Evolutionary conservation across 1,140 invertebrate species (phyloP).

Genomic region (Cydia splendana): DNA sequence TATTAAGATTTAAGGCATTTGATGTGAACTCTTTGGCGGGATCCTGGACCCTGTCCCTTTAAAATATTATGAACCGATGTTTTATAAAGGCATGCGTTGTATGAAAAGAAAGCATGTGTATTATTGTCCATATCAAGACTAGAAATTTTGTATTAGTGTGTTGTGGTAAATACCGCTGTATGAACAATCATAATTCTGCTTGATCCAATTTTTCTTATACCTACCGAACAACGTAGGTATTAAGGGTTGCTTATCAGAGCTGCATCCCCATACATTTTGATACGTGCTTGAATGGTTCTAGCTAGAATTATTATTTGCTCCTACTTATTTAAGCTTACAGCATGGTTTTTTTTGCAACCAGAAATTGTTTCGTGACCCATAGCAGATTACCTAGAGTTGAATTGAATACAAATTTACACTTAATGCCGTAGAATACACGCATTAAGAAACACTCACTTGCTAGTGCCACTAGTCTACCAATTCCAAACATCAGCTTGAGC

Average conservation of each 20-base stretch:
- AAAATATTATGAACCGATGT: too few species aligned
- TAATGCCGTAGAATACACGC: neutral
- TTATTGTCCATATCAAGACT: too few species aligned
- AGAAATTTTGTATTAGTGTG: neutral
- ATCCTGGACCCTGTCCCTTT: too few species aligned
- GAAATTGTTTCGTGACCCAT: slow-evolving; percentile 30
- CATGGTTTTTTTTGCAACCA: slow-evolving; percentile 24
- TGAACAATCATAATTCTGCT: too few species aligned
- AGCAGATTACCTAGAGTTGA: neutral
- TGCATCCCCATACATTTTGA: neutral
- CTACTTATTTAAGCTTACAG: neutral
- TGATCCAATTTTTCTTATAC: neutral
- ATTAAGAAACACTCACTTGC: neutral
- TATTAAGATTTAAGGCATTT: too few species aligned
- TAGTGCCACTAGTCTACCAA: neutral
- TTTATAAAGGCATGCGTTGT: too few species aligned
- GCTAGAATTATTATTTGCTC: neutral
- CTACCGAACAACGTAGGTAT: neutral
- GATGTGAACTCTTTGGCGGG: too few species aligned
- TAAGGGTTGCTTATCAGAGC: neutral
- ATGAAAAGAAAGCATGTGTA: too few species aligned
- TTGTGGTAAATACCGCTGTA: neutral
- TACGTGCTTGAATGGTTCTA: neutral
- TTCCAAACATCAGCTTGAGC: neutral
- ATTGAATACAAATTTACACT: neutral